phyloP scores from a whole-genome alignment of 1,140 invertebrate species.

The Panagrolaimus sp. region DNA sequence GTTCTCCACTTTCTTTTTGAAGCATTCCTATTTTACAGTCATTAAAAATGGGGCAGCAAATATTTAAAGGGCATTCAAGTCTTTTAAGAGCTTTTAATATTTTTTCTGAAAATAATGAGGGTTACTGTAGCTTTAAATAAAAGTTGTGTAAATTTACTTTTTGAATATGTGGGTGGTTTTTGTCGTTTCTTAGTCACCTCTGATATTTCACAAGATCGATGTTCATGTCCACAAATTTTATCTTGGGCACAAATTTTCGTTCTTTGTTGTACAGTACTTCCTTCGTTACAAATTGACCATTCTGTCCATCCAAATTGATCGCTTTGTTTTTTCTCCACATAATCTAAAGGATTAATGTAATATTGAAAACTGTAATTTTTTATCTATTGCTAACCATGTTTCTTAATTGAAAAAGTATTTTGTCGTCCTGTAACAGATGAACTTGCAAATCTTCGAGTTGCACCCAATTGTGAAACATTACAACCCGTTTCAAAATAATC shows the following conservation, averaged over 20 bases:
- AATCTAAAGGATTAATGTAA: not conserved
- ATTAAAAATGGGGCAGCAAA: conserved; percentile 47
- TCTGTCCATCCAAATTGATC: conserved; percentile 24
- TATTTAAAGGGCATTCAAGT: conserved; percentile 37
- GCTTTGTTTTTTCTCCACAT: conserved; percentile 8
- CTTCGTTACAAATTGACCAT: conserved; percentile 26
- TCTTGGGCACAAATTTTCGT: conserved; percentile 29
- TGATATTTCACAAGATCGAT: conserved; percentile 16
- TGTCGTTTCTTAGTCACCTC: not conserved
- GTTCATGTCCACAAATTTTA: conserved; percentile 31
- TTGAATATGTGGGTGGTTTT: not conserved
- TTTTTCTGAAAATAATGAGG: conserved; percentile 35
- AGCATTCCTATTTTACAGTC: conserved; percentile 36
- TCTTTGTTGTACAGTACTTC: not conserved
- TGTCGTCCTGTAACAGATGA: conserved; percentile 15
- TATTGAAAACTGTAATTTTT: too few relatives aligned
- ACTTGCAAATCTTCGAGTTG: conserved; percentile 20
- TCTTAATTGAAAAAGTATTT: conserved; percentile 17
- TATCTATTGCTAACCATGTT: not conserved
- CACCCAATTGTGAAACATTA: conserved; percentile 18
- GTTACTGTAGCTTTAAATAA: not conserved
- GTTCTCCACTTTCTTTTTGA: not conserved
- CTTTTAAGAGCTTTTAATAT: conserved; percentile 34
- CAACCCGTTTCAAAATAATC: conserved; percentile 57
- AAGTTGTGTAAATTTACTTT: too few relatives aligned